A percentile compares a stretch with the other conserved stretches of the same genome.
Evolutionary conservation across 2,797 vertebrate genomes (phyloP).

Genomic region (Sardinella longiceps): DNA sequence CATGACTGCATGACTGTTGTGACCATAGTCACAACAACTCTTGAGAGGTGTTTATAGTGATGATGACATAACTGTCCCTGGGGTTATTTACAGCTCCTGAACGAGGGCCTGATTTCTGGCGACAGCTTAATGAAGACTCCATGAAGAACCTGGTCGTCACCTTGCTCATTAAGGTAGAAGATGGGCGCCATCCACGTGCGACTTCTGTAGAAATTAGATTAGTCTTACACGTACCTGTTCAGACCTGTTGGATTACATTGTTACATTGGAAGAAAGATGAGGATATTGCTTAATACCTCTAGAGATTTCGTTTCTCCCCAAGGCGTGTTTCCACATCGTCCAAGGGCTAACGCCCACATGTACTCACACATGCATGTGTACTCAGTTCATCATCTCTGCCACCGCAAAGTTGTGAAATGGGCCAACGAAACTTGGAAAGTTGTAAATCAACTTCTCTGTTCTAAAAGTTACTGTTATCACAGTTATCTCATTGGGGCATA

Average conservation of each 20-base stretch:
- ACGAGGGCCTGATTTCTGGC: slow-evolving; percentile 92
- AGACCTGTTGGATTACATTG: background rate
- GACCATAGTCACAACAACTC: background rate
- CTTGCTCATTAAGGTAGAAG: slow-evolving; percentile 86
- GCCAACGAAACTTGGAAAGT: background rate
- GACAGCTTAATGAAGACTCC: slow-evolving; percentile 73
- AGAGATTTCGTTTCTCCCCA: background rate
- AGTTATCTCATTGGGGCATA: background rate
- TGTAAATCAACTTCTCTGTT: background rate
- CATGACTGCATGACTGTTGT: background rate
- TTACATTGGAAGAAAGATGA: background rate
- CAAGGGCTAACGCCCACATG: background rate
- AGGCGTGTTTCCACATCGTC: background rate
- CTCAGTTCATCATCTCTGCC: background rate
- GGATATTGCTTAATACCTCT: background rate
- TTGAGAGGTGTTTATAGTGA: background rate
- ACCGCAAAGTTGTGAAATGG: background rate
- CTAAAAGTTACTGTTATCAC: background rate
- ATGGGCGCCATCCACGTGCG: background rate
- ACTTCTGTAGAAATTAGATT: background rate
- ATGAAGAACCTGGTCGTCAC: slow-evolving; percentile 77
- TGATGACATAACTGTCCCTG: slow-evolving; percentile 1
- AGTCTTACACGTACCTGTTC: background rate
- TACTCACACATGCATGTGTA: background rate
- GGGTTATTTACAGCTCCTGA: slow-evolving; percentile 78